Base-by-base conservation (phyloP, 1,140 invertebrate genomes). In the Cotesia glomerata region DNA sequence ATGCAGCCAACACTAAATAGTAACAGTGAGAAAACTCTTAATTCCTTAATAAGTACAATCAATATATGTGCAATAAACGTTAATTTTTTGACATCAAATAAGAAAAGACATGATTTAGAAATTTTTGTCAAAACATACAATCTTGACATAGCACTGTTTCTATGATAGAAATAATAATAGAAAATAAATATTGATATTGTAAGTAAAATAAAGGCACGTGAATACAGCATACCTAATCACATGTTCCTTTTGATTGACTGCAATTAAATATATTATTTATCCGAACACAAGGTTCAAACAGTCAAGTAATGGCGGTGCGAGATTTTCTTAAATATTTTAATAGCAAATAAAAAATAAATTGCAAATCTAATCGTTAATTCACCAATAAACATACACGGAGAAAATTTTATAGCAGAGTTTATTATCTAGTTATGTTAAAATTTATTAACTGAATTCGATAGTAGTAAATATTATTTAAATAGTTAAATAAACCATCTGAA, bases 241-340 rank as follows among this genome's bases (percentile, higher is more conserved):
- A 72, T 72, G 64, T 72, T 69, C 67, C 70, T 75, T 65, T 75
- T 71, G 74, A 75, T 66, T 71, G 74, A 75, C 74, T 75, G 70
- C 36, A 65, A 72, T 69, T 45, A 14, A 61, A 75, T 65, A 72
- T 65, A 66, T 26, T 58, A 49, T 68, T 69, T 69, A 72, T 45
- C 65, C 69, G 69, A 45, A 13, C 45, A 52, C 9, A 13, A n/a
- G 39, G 14, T 64, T 65, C 36, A 35, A 45, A 45, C 11, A 45
- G 11, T 7, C 11, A 45, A 45, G 11, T 11, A 5, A 45, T 45
- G 11, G 11, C 5, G 11, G 11, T 45, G 39, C 8, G 11, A 45
- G 0, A 45, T 11, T 45, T 11, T 2, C 11, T 7, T 45, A 11
- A 45, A 45, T 9, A 9, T 45, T 9, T 45, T 45, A 45, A 45